A percentile compares a stretch with the other conserved stretches of the same genome.
Evolutionary conservation across 2,888 invertebrate genomes (phyloP).

Genomic region (Hypomecis punctinalis): DNA sequence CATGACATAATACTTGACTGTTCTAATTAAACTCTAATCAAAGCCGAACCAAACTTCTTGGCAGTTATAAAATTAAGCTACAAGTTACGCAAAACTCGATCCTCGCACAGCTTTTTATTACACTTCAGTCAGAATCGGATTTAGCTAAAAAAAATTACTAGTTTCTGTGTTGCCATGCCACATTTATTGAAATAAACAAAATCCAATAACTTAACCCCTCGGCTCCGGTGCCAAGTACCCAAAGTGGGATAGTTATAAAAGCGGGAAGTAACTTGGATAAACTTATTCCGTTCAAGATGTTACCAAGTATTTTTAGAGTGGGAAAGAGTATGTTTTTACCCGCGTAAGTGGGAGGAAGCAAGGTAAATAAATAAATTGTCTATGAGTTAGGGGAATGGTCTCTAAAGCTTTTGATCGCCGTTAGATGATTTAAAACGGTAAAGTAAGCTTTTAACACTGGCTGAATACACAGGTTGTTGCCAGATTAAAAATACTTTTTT

Average conservation of each 20-base stretch:
- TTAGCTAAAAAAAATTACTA: too few relatives aligned
- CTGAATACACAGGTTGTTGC: background rate
- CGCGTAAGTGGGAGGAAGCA: constrained; percentile 41
- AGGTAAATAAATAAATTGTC: constrained; percentile 43
- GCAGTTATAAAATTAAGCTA: too few relatives aligned
- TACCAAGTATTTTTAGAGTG: constrained; percentile 42
- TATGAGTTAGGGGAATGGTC: constrained; percentile 34
- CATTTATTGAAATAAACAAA: background rate
- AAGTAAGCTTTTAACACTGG: background rate
- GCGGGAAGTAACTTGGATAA: constrained; percentile 38
- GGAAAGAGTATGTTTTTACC: constrained; percentile 41
- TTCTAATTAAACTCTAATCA: too few relatives aligned
- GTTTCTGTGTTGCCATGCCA: too few relatives aligned
- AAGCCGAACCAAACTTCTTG: too few relatives aligned
- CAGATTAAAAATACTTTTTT: background rate
- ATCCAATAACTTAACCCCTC: constrained; percentile 4
- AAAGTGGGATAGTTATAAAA: constrained; percentile 33
- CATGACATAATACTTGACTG: too few relatives aligned
- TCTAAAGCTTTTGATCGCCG: constrained; percentile 20
- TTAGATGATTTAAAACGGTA: constrained; percentile 15
- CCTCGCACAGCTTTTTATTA: too few relatives aligned
- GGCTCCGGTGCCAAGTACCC: constrained; percentile 9
- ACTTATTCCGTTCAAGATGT: constrained; percentile 42
- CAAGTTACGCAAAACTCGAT: too few relatives aligned
- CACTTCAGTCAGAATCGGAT: too few relatives aligned